A percentile compares a stretch with the other conserved stretches of the same genome.
Conservation (phyloP, 2,888 invertebrate genomes). For the Aporophyla lueneburgensis region DNA sequence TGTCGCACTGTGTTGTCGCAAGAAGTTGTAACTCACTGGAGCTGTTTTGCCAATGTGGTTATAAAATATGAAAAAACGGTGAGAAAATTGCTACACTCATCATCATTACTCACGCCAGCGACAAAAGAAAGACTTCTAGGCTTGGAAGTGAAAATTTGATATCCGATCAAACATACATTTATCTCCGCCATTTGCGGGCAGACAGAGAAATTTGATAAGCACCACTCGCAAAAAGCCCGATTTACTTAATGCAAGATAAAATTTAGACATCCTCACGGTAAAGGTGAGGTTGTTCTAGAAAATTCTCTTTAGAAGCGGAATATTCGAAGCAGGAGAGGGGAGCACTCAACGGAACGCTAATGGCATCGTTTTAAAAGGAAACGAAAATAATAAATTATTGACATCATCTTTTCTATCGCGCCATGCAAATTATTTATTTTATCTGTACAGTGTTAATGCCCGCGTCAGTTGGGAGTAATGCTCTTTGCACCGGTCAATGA, state of each 20-base stretch:
- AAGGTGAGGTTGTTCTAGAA: conserved; percentile 78
- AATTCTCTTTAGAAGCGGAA: conserved; percentile 78
- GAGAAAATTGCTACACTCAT: conserved; percentile 54
- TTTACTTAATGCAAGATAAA: conserved; percentile 80
- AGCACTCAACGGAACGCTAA: conserved; percentile 84
- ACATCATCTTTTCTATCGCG: conserved; percentile 82
- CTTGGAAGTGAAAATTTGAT: conserved; percentile 67
- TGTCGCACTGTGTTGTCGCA: not conserved
- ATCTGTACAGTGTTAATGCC: conserved; percentile 70
- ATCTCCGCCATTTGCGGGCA: conserved; percentile 59
- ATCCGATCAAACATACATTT: conserved; percentile 72
- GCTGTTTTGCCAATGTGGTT: conserved; percentile 14
- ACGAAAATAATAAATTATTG: conserved; percentile 89
- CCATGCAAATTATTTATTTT: conserved; percentile 81
- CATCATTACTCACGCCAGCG: conserved; percentile 59
- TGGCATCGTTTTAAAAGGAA: conserved; percentile 86
- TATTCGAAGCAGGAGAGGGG: conserved; percentile 78
- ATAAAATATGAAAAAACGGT: conserved; percentile 31
- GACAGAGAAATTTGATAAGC: conserved; percentile 77
- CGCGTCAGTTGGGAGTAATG: conserved; percentile 76
- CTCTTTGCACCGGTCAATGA: conserved; percentile 80
- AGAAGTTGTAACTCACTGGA: conserved; percentile 9
- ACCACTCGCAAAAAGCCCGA: conserved; percentile 73
- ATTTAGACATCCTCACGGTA: conserved; percentile 77
- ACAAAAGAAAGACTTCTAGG: conserved; percentile 60